These are phyloP conservation scores for Euura saliciscinereae DNA, from an alignment of 1,140 invertebrate species.

Conservation along the genomic window DNA sequence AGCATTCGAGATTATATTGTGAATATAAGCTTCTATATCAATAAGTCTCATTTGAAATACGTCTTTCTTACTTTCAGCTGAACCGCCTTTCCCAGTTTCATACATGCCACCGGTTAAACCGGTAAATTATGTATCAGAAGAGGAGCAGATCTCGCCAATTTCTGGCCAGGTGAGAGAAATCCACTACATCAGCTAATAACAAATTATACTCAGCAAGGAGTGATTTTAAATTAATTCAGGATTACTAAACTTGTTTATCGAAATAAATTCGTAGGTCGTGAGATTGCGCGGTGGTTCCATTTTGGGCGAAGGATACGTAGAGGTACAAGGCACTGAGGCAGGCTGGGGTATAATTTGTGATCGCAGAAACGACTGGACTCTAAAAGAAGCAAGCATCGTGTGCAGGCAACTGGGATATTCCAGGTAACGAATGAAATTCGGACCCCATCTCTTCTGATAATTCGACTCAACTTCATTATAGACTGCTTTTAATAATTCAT, in stretches of 20 bases:
- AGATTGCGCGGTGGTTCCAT: slow-evolving; percentile 60
- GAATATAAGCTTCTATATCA: no score
- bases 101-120: slow-evolving; percentile 44
- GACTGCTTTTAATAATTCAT: slow-evolving; percentile 6
- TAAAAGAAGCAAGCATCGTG: slow-evolving; percentile 62
- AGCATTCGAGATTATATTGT: no score
- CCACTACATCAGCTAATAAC: slow-evolving; percentile 1
- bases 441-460: slow-evolving; percentile 11
- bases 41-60: neutral
- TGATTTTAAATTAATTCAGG: no score
- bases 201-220: neutral
- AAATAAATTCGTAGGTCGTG: slow-evolving; percentile 48
- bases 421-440: slow-evolving; percentile 45
- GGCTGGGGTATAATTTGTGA: slow-evolving; percentile 65
- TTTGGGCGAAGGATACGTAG: slow-evolving; percentile 62
- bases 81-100: slow-evolving; percentile 48
- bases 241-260: neutral
- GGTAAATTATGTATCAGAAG: slow-evolving; percentile 29
- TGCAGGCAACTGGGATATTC: slow-evolving; percentile 63
- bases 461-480: neutral
- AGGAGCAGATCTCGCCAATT: slow-evolving; percentile 35
- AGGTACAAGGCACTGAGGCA: slow-evolving; percentile 54
- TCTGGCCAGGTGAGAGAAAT: slow-evolving; percentile 47
- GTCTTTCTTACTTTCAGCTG: slow-evolving; percentile 38
- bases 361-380: slow-evolving; percentile 56